Conservation (phyloP, 2,113 vertebrate species). For the Plotosus lineatus region DNA sequence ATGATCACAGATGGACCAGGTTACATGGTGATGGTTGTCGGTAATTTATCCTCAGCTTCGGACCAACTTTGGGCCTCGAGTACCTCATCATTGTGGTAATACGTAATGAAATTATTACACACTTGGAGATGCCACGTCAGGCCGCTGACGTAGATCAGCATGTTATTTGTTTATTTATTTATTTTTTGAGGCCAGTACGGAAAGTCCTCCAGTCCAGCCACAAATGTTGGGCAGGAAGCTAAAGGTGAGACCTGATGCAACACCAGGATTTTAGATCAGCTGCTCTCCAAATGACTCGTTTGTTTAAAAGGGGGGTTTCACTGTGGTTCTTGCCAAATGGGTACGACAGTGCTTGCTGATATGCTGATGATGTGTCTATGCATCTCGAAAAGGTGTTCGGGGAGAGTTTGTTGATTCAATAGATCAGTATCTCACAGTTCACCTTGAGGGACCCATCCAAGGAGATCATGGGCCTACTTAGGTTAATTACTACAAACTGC, state of each 20-base stretch:
- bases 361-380: constrained; percentile 8
- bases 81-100: neutral
- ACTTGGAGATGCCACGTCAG: constrained; percentile 1
- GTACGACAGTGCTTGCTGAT: constrained; percentile 11
- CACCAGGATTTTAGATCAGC: neutral
- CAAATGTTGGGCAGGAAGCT: neutral
- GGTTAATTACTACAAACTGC: constrained; percentile 30
- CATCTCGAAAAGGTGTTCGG: neutral
- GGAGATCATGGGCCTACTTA: constrained; percentile 5
- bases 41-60: neutral
- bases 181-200: constrained; percentile 12
- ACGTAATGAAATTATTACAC: neutral
- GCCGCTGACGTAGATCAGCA: constrained; percentile 16
- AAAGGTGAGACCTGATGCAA: neutral
- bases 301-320: neutral
- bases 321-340: neutral
- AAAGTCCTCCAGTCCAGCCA: constrained; percentile 12
- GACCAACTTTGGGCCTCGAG: neutral
- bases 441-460: constrained; percentile 22
- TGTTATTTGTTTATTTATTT: constrained; percentile 21
- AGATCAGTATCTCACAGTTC: constrained; percentile 19
- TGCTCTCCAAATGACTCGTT: neutral
- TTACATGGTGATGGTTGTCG: neutral
- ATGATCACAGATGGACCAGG: constrained; percentile 11
- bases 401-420: constrained; percentile 15